Percentiles rank a stretch among this genome's conserved stretches.
Conservation (phyloP, 2,797 vertebrate genomes). For the Podarcis lilfordi region DNA sequence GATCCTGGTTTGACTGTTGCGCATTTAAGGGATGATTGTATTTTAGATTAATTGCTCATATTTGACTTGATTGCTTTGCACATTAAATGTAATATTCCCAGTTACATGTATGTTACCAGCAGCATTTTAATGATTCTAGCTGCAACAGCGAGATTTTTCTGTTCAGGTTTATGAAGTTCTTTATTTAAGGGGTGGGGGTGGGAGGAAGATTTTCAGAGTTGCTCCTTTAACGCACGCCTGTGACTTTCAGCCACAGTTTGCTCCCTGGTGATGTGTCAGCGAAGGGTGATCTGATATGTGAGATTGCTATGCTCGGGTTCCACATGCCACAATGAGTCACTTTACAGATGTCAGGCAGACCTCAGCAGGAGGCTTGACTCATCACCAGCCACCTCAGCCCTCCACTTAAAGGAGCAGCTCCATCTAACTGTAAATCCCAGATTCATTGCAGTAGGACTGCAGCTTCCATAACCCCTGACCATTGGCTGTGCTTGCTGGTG, state of each 20-base stretch:
- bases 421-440: not conserved
- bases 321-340: constrained; percentile 54
- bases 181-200: constrained; percentile 36
- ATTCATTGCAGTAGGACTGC: too few relatives aligned
- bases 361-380: constrained; percentile 36
- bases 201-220: constrained; percentile 18
- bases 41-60: constrained; percentile 3
- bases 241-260: constrained; percentile 26
- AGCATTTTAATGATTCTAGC: not conserved
- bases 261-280: constrained; percentile 26
- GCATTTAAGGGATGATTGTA: not conserved
- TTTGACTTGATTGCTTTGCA: not conserved
- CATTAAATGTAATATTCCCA: not conserved
- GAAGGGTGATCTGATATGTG: constrained; percentile 43
- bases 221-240: not conserved
- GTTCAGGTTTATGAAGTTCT: not conserved
- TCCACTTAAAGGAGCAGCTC: constrained; percentile 47
- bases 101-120: not conserved
- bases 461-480: too few relatives aligned
- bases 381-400: constrained; percentile 35
- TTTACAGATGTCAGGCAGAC: constrained; percentile 33
- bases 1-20: not conserved
- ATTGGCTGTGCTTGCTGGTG: too few relatives aligned
- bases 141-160: not conserved
- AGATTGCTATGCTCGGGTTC: constrained; percentile 51